A percentile compares a stretch with the other conserved stretches of the same genome.
These are phyloP conservation scores for Stegostoma tigrinum DNA, from an alignment of 2,113 vertebrate species.

Conservation along the genomic window DNA sequence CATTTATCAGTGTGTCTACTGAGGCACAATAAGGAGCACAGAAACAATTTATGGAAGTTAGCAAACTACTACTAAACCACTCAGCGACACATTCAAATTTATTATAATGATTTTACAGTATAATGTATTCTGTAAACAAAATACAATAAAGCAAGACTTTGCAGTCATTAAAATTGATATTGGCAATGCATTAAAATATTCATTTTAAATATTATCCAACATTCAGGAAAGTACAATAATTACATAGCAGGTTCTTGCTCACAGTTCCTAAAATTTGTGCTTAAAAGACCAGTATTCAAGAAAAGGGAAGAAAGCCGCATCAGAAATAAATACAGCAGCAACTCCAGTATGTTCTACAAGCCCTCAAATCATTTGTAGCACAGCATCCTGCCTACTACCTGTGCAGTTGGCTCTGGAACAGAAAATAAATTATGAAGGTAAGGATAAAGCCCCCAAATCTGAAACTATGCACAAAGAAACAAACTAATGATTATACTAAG, in stretches of 20 bases:
- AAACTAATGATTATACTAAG: neutral
- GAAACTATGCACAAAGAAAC: neutral
- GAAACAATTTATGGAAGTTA: neutral
- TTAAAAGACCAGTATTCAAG: neutral
- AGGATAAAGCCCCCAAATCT: neutral
- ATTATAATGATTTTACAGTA: neutral
- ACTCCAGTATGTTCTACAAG: neutral
- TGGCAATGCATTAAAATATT: neutral
- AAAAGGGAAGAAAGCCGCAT: neutral
- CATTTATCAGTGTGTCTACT: neutral
- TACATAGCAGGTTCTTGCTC: neutral
- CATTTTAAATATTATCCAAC: slow-evolving; percentile 11
- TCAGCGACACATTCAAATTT: neutral
- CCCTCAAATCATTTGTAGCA: neutral
- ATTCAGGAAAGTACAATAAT: slow-evolving; percentile 19
- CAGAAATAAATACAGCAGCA: slow-evolving; percentile 1
- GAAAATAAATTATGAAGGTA: neutral
- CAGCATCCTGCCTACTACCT: neutral
- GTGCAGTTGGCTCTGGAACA: neutral
- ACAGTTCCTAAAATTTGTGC: neutral
- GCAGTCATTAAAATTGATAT: slow-evolving; percentile 25
- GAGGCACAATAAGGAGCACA: neutral
- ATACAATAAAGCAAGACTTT: neutral
- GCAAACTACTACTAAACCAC: neutral
- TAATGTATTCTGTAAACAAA: neutral